A percentile compares a stretch with the other conserved stretches of the same genome.
These are phyloP conservation scores for Craterocephalus amniculus DNA, from an alignment of 2,797 vertebrate genomes.

Conservation along the genomic window DNA sequence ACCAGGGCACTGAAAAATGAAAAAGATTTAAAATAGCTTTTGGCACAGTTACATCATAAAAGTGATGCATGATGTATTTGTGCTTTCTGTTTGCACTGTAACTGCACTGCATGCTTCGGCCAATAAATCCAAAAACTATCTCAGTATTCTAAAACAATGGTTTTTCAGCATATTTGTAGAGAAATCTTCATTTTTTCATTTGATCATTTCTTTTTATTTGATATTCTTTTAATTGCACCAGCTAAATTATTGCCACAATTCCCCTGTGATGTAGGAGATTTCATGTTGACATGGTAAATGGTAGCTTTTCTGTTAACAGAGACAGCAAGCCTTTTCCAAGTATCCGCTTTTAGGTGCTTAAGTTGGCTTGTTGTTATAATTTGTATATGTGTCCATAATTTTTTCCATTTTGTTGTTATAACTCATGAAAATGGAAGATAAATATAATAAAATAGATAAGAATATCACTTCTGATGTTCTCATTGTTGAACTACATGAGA, in stretches of 20 bases:
- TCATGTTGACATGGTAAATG: neutral
- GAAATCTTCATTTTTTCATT: neutral
- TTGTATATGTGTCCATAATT: too few species aligned
- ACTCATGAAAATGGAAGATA: too few species aligned
- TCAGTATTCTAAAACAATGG: neutral
- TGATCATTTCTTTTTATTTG: neutral
- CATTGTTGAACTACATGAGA: neutral
- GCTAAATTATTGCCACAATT: too few species aligned
- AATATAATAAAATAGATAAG: neutral
- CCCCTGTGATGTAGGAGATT: neutral
- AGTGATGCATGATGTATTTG: neutral
- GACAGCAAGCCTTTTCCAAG: neutral
- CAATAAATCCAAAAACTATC: neutral
- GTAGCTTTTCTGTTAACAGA: neutral
- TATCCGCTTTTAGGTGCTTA: too few species aligned
- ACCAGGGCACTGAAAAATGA: slow-evolving; percentile 2
- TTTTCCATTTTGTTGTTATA: too few species aligned
- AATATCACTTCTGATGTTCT: neutral
- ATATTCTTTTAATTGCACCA: neutral
- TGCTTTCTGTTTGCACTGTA: neutral
- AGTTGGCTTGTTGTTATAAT: too few species aligned
- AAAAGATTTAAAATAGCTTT: neutral
- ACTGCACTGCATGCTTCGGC: neutral
- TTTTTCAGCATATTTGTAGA: neutral
- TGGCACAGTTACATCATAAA: neutral